Evolutionary conservation across 2,113 vertebrate species (phyloP), one percentile per base, ranked within the genome.

Genomic region (Caranx ignobilis): DNA sequence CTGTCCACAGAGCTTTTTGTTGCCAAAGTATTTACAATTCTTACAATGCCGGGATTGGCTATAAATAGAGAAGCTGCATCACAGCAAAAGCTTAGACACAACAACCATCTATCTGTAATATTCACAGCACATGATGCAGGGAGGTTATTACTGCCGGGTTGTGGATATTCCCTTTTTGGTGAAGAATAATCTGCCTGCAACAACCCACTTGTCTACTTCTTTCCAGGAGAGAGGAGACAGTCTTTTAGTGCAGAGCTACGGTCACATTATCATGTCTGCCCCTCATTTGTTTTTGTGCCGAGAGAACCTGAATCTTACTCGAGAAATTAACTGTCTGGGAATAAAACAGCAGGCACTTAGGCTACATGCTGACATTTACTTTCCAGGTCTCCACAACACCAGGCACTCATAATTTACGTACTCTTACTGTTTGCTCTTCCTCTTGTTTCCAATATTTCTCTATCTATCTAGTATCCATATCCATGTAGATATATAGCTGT

Each of bases 1-100:
- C 74, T 60, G 77, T 87, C 75, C 69, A 72, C 61, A 72, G 72
- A 43, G 79, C 62, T 56, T 79, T 50, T 79, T 50, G 55, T 76
- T 67, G 69, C 75, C 69, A 77, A 79, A 77, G 84, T 84, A 64
- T 88, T 90, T 82, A 79, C 73, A 81, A 80, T 57, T 75, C 73
- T 35, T 59, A 74, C 77, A 79, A 76, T 56, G 69, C 69, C 19
- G 37, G 84, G 82, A 83, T 64, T 71, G 83, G 60, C 71, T 92
- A 88, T 89, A 89, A 92, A 90, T 88, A 90, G 75, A 78, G 56
- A 63, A 65, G 77, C 62, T 62, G 66, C 71, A 77, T 77, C 64
- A 62, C 68, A 71, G 73, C 57, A 72, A 76, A 47, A 69, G 71
- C 83, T 63, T 32, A 9, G 70, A 32, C 79, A 83, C 85, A 85